phyloP scores from a whole-genome alignment of 1,140 invertebrate species.

The Pissodes strobi region DNA sequence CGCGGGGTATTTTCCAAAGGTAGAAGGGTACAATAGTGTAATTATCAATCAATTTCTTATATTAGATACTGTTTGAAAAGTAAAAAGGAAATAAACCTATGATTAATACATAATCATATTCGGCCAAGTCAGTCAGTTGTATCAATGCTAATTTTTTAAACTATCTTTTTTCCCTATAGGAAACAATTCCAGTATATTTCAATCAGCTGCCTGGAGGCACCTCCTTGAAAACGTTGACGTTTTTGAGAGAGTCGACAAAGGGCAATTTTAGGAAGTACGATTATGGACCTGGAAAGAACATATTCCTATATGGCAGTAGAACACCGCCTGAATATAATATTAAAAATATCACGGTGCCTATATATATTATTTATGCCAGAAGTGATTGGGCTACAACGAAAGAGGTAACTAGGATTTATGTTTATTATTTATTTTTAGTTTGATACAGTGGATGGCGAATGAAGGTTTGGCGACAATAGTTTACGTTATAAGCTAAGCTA shows the following conservation, averaged over 20 bases:
- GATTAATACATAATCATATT: too few relatives aligned
- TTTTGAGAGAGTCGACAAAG: slow-evolving; percentile 41
- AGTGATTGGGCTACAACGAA: slow-evolving; percentile 48
- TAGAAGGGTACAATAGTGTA: too few relatives aligned
- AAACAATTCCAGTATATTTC: slow-evolving; percentile 49
- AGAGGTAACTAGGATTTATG: too few relatives aligned
- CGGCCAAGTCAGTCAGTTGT: background rate
- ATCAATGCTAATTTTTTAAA: background rate
- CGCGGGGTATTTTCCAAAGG: too few relatives aligned
- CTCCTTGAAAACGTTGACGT: slow-evolving; percentile 45
- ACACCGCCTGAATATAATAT: slow-evolving; percentile 49
- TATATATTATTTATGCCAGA: slow-evolving; percentile 45
- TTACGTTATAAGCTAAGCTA: too few relatives aligned
- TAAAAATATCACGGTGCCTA: slow-evolving; percentile 47
- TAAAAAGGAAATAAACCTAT: too few relatives aligned
- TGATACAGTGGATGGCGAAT: background rate
- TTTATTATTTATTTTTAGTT: background rate
- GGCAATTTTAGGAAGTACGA: slow-evolving; percentile 48
- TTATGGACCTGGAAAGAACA: slow-evolving; percentile 45
- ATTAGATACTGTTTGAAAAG: too few relatives aligned
- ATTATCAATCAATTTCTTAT: too few relatives aligned
- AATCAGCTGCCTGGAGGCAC: slow-evolving; percentile 52
- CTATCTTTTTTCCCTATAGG: too few relatives aligned
- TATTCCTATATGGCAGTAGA: slow-evolving; percentile 38
- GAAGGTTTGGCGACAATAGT: too few relatives aligned